Conservation (phyloP, 2,113 vertebrate species). For the Chaetops frenatus region DNA sequence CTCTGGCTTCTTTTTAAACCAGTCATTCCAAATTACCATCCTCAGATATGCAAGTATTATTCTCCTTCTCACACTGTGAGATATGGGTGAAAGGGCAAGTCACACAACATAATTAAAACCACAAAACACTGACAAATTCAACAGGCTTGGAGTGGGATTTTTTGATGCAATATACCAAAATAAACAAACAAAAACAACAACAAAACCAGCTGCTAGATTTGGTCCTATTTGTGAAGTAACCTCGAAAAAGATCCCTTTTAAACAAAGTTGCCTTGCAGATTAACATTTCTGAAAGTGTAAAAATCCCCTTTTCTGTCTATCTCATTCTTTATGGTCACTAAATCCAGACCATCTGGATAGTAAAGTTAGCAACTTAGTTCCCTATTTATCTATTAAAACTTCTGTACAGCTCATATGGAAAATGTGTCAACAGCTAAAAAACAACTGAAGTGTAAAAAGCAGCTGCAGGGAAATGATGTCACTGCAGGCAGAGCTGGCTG, state of each 20-base stretch:
- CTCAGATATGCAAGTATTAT: not conserved
- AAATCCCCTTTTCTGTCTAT: not conserved
- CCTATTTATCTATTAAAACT: constrained; percentile 32
- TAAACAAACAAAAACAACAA: not conserved
- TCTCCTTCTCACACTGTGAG: not conserved
- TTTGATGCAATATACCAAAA: not conserved
- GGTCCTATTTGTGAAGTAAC: not conserved
- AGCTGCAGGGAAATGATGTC: constrained; percentile 41
- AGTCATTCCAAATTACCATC: not conserved
- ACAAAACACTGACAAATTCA: not conserved
- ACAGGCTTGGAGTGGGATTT: not conserved
- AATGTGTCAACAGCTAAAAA: constrained; percentile 18
- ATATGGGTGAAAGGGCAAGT: not conserved
- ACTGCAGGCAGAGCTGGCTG: not conserved
- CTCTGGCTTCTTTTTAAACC: not conserved
- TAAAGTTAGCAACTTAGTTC: constrained; percentile 16
- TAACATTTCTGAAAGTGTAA: not conserved
- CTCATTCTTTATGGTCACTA: constrained; percentile 1
- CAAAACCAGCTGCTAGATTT: not conserved
- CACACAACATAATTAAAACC: not conserved
- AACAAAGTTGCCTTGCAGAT: not conserved
- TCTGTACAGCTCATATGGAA: constrained; percentile 4
- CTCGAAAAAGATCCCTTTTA: not conserved
- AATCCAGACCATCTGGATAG: constrained; percentile 15
- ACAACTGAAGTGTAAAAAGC: constrained; percentile 39